A percentile compares a stretch with the other conserved stretches of the same genome.
These are phyloP conservation scores for Paramormyrops hopkinsi DNA, from an alignment of 2,797 vertebrate genomes.

Conservation along the genomic window DNA sequence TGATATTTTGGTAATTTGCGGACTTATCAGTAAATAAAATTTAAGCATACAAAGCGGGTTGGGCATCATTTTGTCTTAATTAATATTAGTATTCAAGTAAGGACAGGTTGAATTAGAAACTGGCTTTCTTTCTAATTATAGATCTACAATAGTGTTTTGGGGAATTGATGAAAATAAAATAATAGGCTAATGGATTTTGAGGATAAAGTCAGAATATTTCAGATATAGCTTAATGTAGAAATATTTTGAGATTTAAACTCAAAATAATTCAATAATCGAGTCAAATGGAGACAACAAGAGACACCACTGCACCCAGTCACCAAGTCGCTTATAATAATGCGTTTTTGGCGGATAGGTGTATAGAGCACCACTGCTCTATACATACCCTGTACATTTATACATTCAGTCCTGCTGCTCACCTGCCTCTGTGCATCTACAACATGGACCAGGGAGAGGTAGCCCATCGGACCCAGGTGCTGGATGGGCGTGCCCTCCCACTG, in stretches of 20 bases:
- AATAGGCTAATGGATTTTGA: not conserved
- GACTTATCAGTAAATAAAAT: not conserved
- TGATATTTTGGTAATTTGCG: not conserved
- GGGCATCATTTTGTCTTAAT: not conserved
- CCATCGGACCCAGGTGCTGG: slow-evolving; percentile 68
- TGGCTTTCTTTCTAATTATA: not conserved
- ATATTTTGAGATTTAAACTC: not conserved
- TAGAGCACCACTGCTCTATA: not conserved
- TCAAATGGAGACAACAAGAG: not conserved
- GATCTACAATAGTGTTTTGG: not conserved
- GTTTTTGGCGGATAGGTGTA: not conserved
- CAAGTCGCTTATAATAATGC: not conserved
- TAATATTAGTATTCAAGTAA: not conserved
- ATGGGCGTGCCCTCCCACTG: slow-evolving; percentile 71
- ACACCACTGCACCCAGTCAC: not conserved
- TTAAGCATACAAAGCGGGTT: not conserved
- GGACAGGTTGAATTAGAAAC: not conserved
- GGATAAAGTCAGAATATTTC: not conserved
- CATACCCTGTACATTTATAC: not conserved
- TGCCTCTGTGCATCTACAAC: slow-evolving; percentile 54
- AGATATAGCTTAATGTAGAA: not conserved
- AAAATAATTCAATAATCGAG: not conserved
- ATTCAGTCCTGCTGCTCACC: slow-evolving; percentile 41
- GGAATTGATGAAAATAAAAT: not conserved
- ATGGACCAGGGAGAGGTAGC: slow-evolving; percentile 61